These are phyloP conservation scores for Gymnoscopelus microlampas DNA, from an alignment of 2,797 vertebrate species.

Conservation along the genomic window DNA sequence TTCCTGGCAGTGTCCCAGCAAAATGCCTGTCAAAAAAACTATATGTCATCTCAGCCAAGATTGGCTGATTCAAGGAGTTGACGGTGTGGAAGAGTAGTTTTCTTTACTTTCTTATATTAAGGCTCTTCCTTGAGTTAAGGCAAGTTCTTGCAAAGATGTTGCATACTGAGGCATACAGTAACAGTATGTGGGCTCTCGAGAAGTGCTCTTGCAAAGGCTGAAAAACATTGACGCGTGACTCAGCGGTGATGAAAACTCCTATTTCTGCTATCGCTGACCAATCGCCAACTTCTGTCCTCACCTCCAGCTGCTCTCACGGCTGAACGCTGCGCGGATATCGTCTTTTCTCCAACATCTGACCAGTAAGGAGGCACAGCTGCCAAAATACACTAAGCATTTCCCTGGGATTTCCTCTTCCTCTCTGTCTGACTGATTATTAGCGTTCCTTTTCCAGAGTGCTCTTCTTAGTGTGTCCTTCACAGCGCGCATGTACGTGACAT, in stretches of 20 bases:
- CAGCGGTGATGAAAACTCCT: neutral
- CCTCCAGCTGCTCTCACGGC: neutral
- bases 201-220: too few relatives aligned
- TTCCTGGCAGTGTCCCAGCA: slow-evolving; percentile 25
- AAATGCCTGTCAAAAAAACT: slow-evolving; percentile 24
- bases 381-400: slow-evolving; percentile 24
- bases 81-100: slow-evolving; percentile 1
- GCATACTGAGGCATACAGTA: neutral
- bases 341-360: slow-evolving; percentile 9
- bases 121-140: slow-evolving; percentile 11
- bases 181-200: neutral
- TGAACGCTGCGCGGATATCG: slow-evolving; percentile 9
- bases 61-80: neutral
- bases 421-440: slow-evolving; percentile 19
- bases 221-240: too few relatives aligned
- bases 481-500: slow-evolving; percentile 13
- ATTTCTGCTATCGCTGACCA: slow-evolving; percentile 2
- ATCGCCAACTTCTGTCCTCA: slow-evolving; percentile 1
- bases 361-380: slow-evolving; percentile 1
- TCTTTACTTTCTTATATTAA: slow-evolving; percentile 29
- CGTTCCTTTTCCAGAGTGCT: slow-evolving; percentile 13
- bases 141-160: slow-evolving; percentile 31
- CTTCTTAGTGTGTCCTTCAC: slow-evolving; percentile 8
- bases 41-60: slow-evolving; percentile 10
- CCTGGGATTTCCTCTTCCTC: slow-evolving; percentile 19